A percentile compares a stretch with the other conserved stretches of the same genome.
These are phyloP conservation scores for Ochropacha duplaris DNA, from an alignment of 2,888 invertebrate species.

Conservation along the genomic window DNA sequence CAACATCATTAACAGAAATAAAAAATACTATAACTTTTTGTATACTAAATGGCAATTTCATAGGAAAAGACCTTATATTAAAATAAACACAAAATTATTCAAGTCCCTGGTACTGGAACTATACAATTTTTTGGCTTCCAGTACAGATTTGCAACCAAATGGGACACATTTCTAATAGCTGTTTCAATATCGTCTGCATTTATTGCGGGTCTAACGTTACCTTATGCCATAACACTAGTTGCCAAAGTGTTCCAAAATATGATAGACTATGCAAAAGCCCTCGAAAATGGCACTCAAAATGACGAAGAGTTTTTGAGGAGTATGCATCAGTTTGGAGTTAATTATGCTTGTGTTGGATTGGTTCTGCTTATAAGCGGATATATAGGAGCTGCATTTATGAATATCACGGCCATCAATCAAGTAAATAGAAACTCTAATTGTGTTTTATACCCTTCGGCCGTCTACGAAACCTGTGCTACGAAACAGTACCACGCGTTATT, in stretches of 20 bases:
- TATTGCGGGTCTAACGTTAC: constrained; percentile 41
- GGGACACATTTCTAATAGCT: constrained; percentile 80
- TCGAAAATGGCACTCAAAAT: constrained; percentile 31
- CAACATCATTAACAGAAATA: too few relatives aligned
- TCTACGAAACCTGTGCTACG: too few relatives aligned
- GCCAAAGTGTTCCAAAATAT: constrained; percentile 81
- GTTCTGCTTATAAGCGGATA: constrained; percentile 83
- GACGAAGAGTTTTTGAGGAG: constrained; percentile 67
- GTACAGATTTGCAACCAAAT: constrained; percentile 85
- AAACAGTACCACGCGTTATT: too few relatives aligned
- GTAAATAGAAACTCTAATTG: constrained; percentile 45
- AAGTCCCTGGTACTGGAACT: too few relatives aligned
- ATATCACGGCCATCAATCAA: constrained; percentile 86
- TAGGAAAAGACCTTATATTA: too few relatives aligned
- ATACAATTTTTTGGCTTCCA: constrained; percentile 47
- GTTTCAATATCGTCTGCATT: constrained; percentile 72
- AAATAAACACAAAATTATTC: too few relatives aligned
- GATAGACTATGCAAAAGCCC: constrained; percentile 70
- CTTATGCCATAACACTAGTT: constrained; percentile 48
- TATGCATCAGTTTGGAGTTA: constrained; percentile 80
- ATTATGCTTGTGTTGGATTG: constrained; percentile 84
- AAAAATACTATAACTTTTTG: too few relatives aligned
- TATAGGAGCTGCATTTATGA: constrained; percentile 84
- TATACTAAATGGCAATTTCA: too few relatives aligned
- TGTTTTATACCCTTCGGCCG: constrained; percentile 17